phyloP scores from a whole-genome alignment of 2,888 invertebrate species.

The Sepioteuthis lessoniana region DNA sequence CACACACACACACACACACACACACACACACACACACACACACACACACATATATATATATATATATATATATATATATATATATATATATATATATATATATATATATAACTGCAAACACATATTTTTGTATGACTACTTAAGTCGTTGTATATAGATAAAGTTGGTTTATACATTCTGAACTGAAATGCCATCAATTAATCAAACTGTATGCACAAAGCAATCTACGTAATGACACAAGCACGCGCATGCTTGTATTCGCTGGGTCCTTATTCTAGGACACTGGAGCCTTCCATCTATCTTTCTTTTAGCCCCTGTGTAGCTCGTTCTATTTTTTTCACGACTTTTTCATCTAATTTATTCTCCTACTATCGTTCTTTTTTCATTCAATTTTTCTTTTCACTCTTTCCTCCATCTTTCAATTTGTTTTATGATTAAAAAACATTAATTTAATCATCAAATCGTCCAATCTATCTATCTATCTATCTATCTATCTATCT shows the following conservation, averaged over 20 bases:
- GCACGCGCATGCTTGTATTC: background rate
- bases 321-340: too few relatives aligned
- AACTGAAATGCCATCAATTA: background rate
- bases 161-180: background rate
- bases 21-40: background rate
- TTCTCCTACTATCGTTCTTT: background rate
- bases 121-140: background rate
- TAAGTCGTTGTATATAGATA: background rate
- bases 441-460: background rate
- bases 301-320: background rate
- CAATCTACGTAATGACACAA: background rate
- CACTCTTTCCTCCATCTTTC: too few relatives aligned
- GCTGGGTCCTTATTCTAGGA: background rate
- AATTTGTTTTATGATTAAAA: background rate
- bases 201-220: background rate
- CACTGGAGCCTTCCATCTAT: background rate
- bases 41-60: background rate
- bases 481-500: background rate
- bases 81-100: background rate
- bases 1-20: background rate
- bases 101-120: background rate
- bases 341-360: background rate
- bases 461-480: background rate
- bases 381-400: background rate
- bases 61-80: background rate